Conservation (phyloP, 2,113 vertebrate species). For the Pimephales promelas region DNA sequence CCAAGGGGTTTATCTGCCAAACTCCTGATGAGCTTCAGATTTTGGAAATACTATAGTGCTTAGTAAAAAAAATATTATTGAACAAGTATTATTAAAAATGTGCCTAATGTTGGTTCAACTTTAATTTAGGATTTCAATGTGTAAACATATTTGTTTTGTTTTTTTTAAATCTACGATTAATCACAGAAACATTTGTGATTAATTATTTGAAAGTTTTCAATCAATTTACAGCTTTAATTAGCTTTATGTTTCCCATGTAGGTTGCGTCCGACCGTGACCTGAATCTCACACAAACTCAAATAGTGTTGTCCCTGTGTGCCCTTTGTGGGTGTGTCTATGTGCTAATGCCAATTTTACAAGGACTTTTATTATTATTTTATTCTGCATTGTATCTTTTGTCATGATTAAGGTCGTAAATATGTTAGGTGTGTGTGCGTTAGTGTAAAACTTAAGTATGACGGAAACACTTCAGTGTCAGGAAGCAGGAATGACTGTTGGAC, state of each 20-base stretch:
- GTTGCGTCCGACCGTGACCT: background rate
- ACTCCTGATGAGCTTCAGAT: too few relatives aligned
- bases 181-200: background rate
- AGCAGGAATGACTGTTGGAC: constrained; percentile 68
- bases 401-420: constrained; percentile 10
- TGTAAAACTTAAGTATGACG: constrained; percentile 43
- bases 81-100: too few relatives aligned
- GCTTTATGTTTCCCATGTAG: background rate
- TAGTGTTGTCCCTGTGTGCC: background rate
- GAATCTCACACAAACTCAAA: background rate
- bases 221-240: background rate
- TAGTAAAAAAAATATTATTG: too few relatives aligned
- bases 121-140: too few relatives aligned
- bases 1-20: too few relatives aligned
- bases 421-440: constrained; percentile 48
- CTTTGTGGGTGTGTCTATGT: background rate
- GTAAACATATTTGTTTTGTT: too few relatives aligned
- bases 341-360: background rate
- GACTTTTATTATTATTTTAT: constrained; percentile 3
- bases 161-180: background rate
- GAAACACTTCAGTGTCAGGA: constrained; percentile 73
- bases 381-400: constrained; percentile 5
- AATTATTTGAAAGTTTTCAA: background rate
- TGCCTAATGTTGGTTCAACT: too few relatives aligned
- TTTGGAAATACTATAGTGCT: too few relatives aligned